Evolutionary conservation across 1,140 invertebrate genomes (phyloP).

Genomic region (Meloidogyne hapla): DNA sequence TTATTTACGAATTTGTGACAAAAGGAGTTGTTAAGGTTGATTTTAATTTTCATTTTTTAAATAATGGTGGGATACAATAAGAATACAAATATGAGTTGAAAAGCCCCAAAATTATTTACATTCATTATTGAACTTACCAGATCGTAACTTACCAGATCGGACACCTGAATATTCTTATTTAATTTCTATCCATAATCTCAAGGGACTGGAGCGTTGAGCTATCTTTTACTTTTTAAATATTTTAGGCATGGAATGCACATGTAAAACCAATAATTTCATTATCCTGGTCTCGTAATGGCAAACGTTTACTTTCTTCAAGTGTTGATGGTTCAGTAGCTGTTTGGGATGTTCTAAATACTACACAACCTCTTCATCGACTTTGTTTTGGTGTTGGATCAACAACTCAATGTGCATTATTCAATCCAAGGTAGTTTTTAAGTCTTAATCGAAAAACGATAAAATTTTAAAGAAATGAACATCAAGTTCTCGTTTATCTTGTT

Average conservation of each 20-base stretch:
- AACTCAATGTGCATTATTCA: constrained; percentile 40
- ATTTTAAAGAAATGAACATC: constrained; percentile 42
- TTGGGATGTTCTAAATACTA: constrained; percentile 37
- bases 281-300: constrained; percentile 47
- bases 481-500: constrained; percentile 42
- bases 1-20: constrained; percentile 47
- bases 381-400: constrained; percentile 33
- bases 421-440: no score
- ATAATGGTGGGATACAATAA: no score
- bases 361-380: constrained; percentile 28
- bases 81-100: no score
- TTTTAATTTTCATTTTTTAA: no score
- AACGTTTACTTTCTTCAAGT: constrained; percentile 37
- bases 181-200: no score
- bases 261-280: constrained; percentile 48
- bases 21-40: constrained; percentile 45
- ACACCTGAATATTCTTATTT: no score
- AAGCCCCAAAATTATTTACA: no score
- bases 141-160: no score
- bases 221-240: not conserved
- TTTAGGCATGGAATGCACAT: constrained; percentile 49
- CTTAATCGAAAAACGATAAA: no score
- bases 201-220: no score
- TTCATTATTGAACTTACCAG: no score
- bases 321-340: constrained; percentile 44